Evolutionary conservation across 2,888 invertebrate species (phyloP).

Genomic region (Chloromyia formosa): DNA sequence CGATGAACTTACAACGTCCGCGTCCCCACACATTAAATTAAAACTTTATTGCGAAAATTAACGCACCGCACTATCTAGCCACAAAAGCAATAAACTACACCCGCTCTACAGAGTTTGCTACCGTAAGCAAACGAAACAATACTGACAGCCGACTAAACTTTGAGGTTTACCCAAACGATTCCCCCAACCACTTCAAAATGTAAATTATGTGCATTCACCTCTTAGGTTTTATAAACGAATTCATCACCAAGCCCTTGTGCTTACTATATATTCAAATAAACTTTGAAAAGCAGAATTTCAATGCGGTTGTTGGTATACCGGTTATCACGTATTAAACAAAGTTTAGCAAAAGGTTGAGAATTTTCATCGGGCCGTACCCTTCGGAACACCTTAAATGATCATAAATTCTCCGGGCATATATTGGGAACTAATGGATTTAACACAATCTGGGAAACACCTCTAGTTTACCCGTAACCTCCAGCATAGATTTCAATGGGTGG

Average conservation of each 20-base stretch:
- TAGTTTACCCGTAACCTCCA: too few relatives aligned
- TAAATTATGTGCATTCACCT: background rate
- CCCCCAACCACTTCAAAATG: background rate
- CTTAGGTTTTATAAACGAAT: background rate
- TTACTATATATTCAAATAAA: background rate
- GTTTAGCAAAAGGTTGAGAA: background rate
- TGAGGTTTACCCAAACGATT: background rate
- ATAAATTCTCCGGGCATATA: background rate
- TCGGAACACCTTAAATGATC: background rate
- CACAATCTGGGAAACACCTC: background rate
- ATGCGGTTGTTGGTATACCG: background rate
- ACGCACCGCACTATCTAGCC: background rate
- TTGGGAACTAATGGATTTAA: background rate
- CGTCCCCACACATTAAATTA: background rate
- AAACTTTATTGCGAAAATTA: background rate
- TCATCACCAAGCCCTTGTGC: background rate
- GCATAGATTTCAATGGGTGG: too few relatives aligned
- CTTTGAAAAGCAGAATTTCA: background rate
- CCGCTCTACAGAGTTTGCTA: background rate
- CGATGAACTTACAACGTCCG: background rate
- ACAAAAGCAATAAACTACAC: background rate
- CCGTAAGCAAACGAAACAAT: background rate
- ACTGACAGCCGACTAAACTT: background rate
- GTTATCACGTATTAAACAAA: background rate
- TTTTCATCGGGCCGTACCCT: background rate